These are phyloP conservation scores for Apostichopus japonicus DNA, from an alignment of 35 echinoderm and acorn worm species.

Conservation along the genomic window DNA sequence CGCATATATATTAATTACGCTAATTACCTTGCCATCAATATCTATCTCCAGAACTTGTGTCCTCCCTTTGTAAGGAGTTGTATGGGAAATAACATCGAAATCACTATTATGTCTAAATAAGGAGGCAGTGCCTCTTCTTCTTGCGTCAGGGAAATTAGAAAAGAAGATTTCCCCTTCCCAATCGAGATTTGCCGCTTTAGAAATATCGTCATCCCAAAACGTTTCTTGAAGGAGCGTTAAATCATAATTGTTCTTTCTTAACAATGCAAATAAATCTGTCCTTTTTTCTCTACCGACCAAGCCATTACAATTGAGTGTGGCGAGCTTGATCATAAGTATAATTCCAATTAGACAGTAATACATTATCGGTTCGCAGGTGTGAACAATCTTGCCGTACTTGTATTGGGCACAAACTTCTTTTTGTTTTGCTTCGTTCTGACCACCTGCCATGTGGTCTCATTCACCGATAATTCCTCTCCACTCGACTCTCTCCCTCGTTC, in stretches of 20 bases:
- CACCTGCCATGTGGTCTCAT: background rate
- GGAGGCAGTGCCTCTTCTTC: background rate
- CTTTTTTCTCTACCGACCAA: background rate
- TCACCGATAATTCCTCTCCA: background rate
- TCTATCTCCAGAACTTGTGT: background rate
- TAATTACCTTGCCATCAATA: background rate
- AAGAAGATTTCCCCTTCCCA: background rate
- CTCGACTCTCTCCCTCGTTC: background rate
- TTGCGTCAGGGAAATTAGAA: background rate
- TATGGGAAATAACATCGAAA: background rate
- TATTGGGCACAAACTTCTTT: background rate
- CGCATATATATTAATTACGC: slow-evolving; percentile 9
- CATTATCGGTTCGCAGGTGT: background rate
- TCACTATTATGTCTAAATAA: background rate
- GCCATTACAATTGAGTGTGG: background rate
- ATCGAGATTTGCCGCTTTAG: background rate
- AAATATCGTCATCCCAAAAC: background rate
- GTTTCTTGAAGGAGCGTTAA: background rate
- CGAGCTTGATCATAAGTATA: background rate
- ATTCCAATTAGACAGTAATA: background rate
- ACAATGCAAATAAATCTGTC: background rate
- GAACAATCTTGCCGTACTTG: background rate
- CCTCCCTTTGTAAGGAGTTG: background rate
- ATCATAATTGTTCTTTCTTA: background rate
- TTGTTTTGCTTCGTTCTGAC: background rate